Evolutionary conservation across 2,113 vertebrate genomes (phyloP), one percentile per base, ranked within the genome.

Genomic region (Cephalophus harveyi): DNA sequence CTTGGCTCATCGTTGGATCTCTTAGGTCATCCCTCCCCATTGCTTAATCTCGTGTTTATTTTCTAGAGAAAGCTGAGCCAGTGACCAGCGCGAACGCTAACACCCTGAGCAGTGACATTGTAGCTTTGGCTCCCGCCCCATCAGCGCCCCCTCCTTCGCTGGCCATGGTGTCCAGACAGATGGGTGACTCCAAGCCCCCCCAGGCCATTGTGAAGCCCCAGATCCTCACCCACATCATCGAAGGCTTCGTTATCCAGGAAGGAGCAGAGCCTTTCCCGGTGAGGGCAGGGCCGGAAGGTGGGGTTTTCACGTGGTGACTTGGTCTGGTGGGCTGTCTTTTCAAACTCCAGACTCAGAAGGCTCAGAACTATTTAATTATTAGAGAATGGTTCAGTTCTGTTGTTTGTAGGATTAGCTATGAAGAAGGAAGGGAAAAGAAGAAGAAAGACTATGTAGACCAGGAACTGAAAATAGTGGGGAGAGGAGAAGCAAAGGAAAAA

Each of bases 151-250:
- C 98, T 54, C 98, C 99, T 74, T 98, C 98, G 3, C 86, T 99
- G 64, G 98, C 98, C 33, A 97, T 98, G 99, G 98, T 99, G 97
- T 99, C 99, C 95, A 98, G 99, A 52, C 99, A 99, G 48, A 98
- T 98, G 91, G 94, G 99, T 98, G 98, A 99, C 98, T 99, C 99
- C 97, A 99, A 99, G 30, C 99, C 99, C 36, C 99, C 99, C 8
- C 99, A 99, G 98, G 99, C 99, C 74, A 99, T 99, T 0, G 99
- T 99, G 97, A 99, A 99, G 98, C 99, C 99, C 50, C 99, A 99
- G 98, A 99, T 99, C 96, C 99, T 99, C 94, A 99, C 99, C 1
- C 99, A 99, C 97, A 99, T 99, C 97, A 99, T 99, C 7, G 99
- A 99, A 97, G 99, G 99, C 88, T 99, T 99, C 94, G 99, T 99